Conservation (phyloP, 2,113 vertebrate genomes). For the Mustela nigripes region DNA sequence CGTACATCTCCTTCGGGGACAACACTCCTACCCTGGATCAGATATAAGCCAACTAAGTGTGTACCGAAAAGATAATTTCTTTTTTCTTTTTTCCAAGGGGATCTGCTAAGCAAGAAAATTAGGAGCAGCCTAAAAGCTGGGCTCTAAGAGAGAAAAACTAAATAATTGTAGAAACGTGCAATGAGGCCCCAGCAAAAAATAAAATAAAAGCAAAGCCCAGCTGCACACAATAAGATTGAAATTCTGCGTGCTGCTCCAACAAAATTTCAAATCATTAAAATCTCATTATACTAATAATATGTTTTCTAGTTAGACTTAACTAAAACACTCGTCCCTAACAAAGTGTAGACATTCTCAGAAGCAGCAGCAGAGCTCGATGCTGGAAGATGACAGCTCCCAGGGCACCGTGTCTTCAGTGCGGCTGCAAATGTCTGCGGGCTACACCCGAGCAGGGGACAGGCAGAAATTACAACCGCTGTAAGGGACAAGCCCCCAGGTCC, state of each 20-base stretch:
- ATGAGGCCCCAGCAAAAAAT: neutral
- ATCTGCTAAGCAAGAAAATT: neutral
- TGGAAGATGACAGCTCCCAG: fast-evolving
- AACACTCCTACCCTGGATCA: neutral
- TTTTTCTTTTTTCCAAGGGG: neutral
- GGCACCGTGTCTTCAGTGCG: neutral
- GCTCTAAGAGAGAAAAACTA: neutral
- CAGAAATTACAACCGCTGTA: too few relatives aligned
- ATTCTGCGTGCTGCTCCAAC: neutral
- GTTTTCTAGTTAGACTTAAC: slow-evolving; percentile 22
- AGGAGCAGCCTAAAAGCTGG: neutral
- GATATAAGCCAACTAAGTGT: neutral
- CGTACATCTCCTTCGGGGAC: fast-evolving
- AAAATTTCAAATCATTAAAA: slow-evolving; percentile 68
- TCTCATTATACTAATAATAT: slow-evolving; percentile 66
- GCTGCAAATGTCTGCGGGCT: fast-evolving
- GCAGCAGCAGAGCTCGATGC: fast-evolving
- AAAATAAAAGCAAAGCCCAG: slow-evolving; percentile 8
- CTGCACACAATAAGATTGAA: slow-evolving; percentile 30
- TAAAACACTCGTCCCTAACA: neutral
- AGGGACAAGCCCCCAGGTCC: neutral
- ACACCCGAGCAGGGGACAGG: fast-evolving
- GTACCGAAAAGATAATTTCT: neutral
- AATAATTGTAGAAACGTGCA: neutral
- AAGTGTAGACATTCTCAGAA: neutral